Evolutionary conservation across 1,140 invertebrate species (phyloP), one percentile per base, ranked within the genome.

Genomic region (Drosophila kurseongensis): DNA sequence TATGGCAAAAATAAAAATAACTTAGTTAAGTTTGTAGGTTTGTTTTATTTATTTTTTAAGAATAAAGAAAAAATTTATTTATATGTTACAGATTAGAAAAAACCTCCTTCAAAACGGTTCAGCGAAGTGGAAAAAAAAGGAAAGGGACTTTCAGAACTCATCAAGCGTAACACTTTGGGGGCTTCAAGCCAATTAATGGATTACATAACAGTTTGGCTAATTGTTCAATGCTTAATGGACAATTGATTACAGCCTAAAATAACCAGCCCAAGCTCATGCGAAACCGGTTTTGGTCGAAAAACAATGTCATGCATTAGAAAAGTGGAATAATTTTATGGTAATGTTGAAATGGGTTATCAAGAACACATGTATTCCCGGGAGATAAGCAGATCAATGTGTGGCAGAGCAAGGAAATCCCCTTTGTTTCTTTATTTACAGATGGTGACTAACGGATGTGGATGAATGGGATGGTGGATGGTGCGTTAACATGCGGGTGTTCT

Each of bases 371-470:
- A 18, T 18, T 23, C 12, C 23, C 32, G 4, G 7, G 8, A 41
- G 16, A 51, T 36, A 51, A 51, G 14, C 47, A 35, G 36, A 32
- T 35, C 18, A 23, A 10, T 36, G n/a, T 10, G n/a, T 16, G n/a
- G 63, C 45, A 35, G 62, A 45, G 62, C 23, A 58, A 47, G 56
- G n/a, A 6, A 54, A 42, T 56, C 23, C 38, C 40, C 40, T 4
- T 12, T 32, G 16, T 10, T 29, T 16, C 36, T 68, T 65, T 67
- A 65, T 61, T 67, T 16, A 35, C 63, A 56, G 23, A 47, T 32
- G 29, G 14, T 29, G 27, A 13, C 32, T 16, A 12, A 13, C 38
- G 12, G 16, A 35, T 13, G 14, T 10, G 9, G 36, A 41, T 38
- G 35, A 13, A 1, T 23, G 18, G n/a, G 12, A 2, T 23, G 56